Conservation (phyloP, 2,113 vertebrate genomes). For the Columba livia region DNA sequence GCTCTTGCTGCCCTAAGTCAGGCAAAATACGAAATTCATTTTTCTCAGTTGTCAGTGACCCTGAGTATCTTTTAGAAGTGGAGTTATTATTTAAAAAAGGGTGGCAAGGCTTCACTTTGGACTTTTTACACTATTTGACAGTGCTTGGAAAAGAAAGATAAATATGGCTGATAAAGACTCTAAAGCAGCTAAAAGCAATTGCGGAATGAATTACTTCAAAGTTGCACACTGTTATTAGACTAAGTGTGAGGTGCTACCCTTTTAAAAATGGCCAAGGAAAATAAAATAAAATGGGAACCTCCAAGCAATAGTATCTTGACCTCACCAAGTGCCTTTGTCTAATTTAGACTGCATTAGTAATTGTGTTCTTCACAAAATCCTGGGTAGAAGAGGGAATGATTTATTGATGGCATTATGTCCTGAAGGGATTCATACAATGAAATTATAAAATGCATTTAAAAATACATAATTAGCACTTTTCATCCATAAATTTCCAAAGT, state of each 20-base stretch:
- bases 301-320: slow-evolving; percentile 8
- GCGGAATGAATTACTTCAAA: slow-evolving; percentile 19
- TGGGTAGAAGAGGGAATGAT: background rate
- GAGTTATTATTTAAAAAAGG: background rate
- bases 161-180: background rate
- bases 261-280: slow-evolving; percentile 27
- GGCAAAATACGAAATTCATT: background rate
- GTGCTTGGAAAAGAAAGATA: background rate
- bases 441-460: slow-evolving; percentile 52
- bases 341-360: slow-evolving; percentile 45
- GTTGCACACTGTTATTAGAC: background rate
- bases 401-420: slow-evolving; percentile 36
- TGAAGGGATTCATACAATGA: slow-evolving; percentile 11
- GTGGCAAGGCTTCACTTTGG: background rate
- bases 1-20: background rate
- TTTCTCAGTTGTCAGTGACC: background rate
- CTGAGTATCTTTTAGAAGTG: background rate
- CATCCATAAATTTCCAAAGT: slow-evolving; percentile 41
- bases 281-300: slow-evolving; percentile 41
- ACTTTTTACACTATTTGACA: background rate
- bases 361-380: slow-evolving; percentile 28
- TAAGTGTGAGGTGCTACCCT: slow-evolving; percentile 29
- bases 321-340: slow-evolving; percentile 33
- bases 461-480: slow-evolving; percentile 54
- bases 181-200: background rate